phyloP scores from a whole-genome alignment of 1,140 invertebrate genomes.

The Lasioglossum baleicum region DNA sequence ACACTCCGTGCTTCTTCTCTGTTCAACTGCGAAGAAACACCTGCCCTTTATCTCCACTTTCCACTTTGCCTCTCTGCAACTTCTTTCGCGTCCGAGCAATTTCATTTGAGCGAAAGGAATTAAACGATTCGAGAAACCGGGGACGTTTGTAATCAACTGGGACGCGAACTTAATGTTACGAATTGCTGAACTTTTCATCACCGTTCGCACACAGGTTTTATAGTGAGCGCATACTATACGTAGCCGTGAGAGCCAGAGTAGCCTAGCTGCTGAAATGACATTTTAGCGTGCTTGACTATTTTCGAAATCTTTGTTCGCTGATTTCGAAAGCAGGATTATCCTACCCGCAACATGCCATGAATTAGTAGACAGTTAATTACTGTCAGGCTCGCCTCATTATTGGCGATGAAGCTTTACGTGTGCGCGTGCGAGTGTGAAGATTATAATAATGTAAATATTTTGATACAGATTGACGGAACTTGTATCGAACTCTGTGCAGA shows the following conservation, averaged over 20 bases:
- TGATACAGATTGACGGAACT: too few relatives aligned
- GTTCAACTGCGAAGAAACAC: neutral
- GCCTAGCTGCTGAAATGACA: too few relatives aligned
- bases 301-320: too few relatives aligned
- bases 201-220: too few relatives aligned
- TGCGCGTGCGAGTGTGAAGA: neutral
- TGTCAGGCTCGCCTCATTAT: neutral
- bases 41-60: neutral
- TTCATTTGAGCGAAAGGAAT: neutral
- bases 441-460: too few relatives aligned
- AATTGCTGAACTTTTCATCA: too few relatives aligned
- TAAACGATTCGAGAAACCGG: neutral
- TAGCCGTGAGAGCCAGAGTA: too few relatives aligned
- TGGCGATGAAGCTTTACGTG: neutral
- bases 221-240: too few relatives aligned
- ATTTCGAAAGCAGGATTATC: neutral
- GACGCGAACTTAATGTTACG: too few relatives aligned
- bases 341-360: neutral
- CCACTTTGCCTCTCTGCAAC: neutral
- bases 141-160: too few relatives aligned
- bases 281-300: too few relatives aligned
- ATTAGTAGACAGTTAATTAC: neutral
- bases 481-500: too few relatives aligned
- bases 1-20: neutral
- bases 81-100: neutral